Evolutionary conservation across 1,140 invertebrate species (phyloP).

Genomic region (Ladona fulva): DNA sequence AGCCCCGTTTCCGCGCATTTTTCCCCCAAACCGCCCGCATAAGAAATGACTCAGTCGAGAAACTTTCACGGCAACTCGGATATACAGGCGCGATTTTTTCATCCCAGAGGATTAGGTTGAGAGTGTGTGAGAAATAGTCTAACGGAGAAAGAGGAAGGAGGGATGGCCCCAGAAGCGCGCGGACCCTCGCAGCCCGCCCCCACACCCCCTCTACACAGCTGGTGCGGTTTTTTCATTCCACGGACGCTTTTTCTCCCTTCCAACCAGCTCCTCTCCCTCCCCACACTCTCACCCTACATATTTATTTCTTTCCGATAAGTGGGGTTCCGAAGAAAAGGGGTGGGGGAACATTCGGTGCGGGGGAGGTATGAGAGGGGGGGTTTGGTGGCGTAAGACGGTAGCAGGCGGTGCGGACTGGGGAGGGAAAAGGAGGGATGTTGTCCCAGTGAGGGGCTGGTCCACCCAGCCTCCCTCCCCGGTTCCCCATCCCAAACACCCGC

Average conservation of each 20-base stretch:
- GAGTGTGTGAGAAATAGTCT: no score
- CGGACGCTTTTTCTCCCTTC: background rate
- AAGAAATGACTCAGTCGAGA: no score
- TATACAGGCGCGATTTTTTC: no score
- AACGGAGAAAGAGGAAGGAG: no score
- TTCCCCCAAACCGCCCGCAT: no score
- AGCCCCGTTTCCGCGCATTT: no score
- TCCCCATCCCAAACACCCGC: background rate
- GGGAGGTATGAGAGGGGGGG: background rate
- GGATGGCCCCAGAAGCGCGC: background rate
- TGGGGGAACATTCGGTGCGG: background rate
- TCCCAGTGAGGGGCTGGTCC: background rate
- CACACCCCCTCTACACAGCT: background rate
- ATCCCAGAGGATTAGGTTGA: no score
- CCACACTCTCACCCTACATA: background rate
- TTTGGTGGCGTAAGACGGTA: background rate
- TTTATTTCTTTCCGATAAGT: conserved; percentile 7
- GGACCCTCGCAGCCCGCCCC: background rate
- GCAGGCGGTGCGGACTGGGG: background rate
- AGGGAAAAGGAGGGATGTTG: background rate
- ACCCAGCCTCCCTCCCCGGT: background rate
- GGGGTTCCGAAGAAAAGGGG: background rate
- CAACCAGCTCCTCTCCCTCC: background rate
- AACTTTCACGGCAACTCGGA: no score
- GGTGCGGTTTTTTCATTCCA: conserved; percentile 4